A percentile compares a stretch with the other conserved stretches of the same genome.
Evolutionary conservation across 2,888 invertebrate genomes (phyloP).

Genomic region (Luperina testacea): DNA sequence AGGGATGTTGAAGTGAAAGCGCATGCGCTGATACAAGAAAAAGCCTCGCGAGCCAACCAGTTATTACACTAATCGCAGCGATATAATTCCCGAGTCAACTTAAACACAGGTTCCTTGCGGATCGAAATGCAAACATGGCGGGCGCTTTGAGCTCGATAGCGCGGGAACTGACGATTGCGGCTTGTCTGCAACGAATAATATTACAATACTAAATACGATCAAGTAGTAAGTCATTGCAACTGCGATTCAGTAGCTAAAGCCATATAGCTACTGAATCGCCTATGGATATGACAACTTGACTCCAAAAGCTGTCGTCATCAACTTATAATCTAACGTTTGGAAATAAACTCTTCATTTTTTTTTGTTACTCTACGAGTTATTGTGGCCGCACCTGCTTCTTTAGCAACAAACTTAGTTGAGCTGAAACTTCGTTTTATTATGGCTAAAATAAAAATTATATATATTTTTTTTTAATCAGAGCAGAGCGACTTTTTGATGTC

Average conservation of each 20-base stretch:
- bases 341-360: not conserved
- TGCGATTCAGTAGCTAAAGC: not conserved
- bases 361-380: not conserved
- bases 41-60: constrained; percentile 87
- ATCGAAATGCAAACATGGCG: constrained; percentile 91
- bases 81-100: constrained; percentile 90
- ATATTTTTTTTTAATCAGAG: not conserved
- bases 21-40: constrained; percentile 86
- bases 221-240: constrained; percentile 2
- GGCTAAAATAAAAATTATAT: not conserved
- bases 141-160: constrained; percentile 86
- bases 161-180: constrained; percentile 80
- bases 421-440: not conserved
- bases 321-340: too few species aligned
- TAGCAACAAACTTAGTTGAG: not conserved
- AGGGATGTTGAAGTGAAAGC: constrained; percentile 83
- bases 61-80: constrained; percentile 90
- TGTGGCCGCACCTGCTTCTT: not conserved
- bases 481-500: too few species aligned
- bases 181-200: constrained; percentile 62
- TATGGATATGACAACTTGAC: not conserved
- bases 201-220: constrained; percentile 9
- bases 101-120: constrained; percentile 90
- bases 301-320: not conserved
- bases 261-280: not conserved